phyloP scores from a whole-genome alignment of 2,113 vertebrate species.

The Misgurnus anguillicaudatus region DNA sequence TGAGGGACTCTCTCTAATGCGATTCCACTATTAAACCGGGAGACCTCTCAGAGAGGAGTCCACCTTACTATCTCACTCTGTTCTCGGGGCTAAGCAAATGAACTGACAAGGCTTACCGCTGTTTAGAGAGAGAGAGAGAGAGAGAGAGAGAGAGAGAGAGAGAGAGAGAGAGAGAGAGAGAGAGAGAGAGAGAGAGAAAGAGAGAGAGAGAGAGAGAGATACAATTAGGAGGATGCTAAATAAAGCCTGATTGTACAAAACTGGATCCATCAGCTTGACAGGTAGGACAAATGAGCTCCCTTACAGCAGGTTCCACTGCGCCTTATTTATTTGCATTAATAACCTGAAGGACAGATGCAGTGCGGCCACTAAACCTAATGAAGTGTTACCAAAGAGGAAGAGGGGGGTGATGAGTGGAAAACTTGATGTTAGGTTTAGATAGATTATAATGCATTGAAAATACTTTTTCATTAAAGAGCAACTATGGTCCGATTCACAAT shows the following conservation, averaged over 20 bases:
- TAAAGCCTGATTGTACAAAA: slow-evolving; percentile 72
- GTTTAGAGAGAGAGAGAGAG: slow-evolving; percentile 28
- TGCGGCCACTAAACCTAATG: slow-evolving; percentile 58
- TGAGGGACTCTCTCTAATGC: slow-evolving; percentile 73
- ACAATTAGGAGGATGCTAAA: slow-evolving; percentile 74
- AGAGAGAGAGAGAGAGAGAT: slow-evolving; percentile 54
- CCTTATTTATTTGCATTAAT: slow-evolving; percentile 73
- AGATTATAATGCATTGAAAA: no score
- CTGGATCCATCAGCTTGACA: slow-evolving; percentile 78
- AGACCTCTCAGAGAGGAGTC: slow-evolving; percentile 73
- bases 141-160: slow-evolving; percentile 55
- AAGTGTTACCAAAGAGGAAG: slow-evolving; percentile 53
- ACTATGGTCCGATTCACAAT: no score
- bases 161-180: slow-evolving; percentile 44
- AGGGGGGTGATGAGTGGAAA: slow-evolving; percentile 8
- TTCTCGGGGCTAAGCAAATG: slow-evolving; percentile 68
- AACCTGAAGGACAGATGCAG: slow-evolving; percentile 72
- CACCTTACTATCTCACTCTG: slow-evolving; percentile 42
- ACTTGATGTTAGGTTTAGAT: slow-evolving; percentile 1
- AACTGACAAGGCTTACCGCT: slow-evolving; percentile 50
- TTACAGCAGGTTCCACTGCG: slow-evolving; percentile 63
- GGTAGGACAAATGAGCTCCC: slow-evolving; percentile 76
- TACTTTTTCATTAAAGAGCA: no score
- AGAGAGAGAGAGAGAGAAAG: slow-evolving; percentile 58
- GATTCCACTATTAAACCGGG: slow-evolving; percentile 69